Base-by-base conservation (phyloP, 2,888 invertebrate genomes). In the Autographa pulchrina region DNA sequence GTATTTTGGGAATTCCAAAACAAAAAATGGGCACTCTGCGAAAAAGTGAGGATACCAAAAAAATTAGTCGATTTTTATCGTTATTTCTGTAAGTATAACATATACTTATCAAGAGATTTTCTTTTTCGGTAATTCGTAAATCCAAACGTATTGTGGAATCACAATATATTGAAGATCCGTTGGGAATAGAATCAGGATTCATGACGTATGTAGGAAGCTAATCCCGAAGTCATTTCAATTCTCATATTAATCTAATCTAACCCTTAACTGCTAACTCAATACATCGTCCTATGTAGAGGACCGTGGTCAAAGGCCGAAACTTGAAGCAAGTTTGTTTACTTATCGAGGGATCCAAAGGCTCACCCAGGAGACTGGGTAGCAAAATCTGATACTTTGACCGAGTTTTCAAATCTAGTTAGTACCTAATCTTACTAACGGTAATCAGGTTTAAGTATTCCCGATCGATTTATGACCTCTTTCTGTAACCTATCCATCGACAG, bases 301-400 rank as follows among this genome's bases (percentile, higher is more conserved):
- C 54, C 25, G 54, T 56, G 54, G 54, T 56, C 54, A 56, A 56
- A 56, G 54, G 25, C 20, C 20, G 6, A 56, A 56, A 56, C 54
- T 56, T 56, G 54, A 13, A 13, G 11, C 13, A 56, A 56, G 25
- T 56, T 56, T 56, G 25, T 56, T 54, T 54, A 54, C 54, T 54
- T 20, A 25, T 20, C 5, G 54, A 56, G 18, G 25, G 54, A 56
- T 56, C 54, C 25, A 13, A 56, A 13, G 25, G 25, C 25, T 25
- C 11, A 18, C 54, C 54, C 54, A 56, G 54, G 54, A 56, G 54
- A 56, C 54, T 20, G 13, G 11, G 0, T 56, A 20, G 20, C 54
- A 56, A 56, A 56, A 56, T 14, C 54, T 56, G 54, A 56, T 56
- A 56, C 54, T 56, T 56, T 56, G 54, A 56, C 54, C 54, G 25